phyloP scores from a whole-genome alignment of 23 tunicate species.

The Diplosoma virens region DNA sequence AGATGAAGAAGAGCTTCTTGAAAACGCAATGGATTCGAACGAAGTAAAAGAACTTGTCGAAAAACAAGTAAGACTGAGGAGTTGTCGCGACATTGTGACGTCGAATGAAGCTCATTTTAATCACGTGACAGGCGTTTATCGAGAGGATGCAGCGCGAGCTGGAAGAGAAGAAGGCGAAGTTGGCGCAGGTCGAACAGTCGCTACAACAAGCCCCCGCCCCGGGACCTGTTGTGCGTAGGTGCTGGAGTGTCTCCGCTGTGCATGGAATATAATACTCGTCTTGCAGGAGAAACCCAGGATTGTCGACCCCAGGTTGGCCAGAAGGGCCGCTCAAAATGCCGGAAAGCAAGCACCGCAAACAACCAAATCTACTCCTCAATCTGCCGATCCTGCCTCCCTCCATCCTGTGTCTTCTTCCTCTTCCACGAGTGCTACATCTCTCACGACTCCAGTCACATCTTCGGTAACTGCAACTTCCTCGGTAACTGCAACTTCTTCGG shows the following conservation, averaged over 20 bases:
- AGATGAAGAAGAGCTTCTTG: constrained; percentile 61
- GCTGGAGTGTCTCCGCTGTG: no score
- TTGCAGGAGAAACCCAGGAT: constrained; percentile 17
- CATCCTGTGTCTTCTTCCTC: background rate
- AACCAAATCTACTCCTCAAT: background rate
- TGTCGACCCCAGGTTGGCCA: constrained; percentile 18
- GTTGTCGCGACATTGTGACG: background rate
- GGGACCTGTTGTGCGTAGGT: background rate
- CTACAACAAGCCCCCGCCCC: constrained; percentile 44
- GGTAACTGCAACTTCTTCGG: background rate
- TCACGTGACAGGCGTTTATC: constrained; percentile 46
- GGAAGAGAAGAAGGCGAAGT: constrained; percentile 78
- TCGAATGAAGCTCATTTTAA: background rate
- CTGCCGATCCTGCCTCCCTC: background rate
- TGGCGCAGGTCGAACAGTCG: constrained; percentile 73
- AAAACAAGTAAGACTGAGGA: constrained; percentile 23
- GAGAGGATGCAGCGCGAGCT: constrained; percentile 75
- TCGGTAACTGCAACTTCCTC: background rate
- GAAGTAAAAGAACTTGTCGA: constrained; percentile 68
- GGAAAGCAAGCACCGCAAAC: background rate
- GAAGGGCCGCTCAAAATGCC: constrained; percentile 3
- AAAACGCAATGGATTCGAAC: constrained; percentile 29
- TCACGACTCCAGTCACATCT: background rate
- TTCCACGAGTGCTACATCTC: background rate
- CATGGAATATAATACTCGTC: background rate